These are phyloP conservation scores for Rhopilema esculentum DNA, from an alignment of 30 jellyfish, hydroid and myxozoan species.

Conservation along the genomic window DNA sequence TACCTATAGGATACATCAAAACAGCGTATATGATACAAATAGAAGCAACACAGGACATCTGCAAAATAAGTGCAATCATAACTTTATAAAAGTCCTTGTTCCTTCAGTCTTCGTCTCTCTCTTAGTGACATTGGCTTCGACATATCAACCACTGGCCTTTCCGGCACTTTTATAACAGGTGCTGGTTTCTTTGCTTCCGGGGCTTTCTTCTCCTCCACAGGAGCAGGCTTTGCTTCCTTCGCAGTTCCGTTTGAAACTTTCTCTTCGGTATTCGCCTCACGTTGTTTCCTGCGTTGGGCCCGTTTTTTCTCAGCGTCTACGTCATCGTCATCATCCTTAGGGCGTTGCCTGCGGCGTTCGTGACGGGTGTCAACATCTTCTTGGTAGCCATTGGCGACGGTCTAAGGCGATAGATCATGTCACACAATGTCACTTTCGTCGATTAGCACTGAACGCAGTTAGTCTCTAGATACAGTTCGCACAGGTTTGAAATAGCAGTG, in stretches of 20 bases:
- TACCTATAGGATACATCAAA: background rate
- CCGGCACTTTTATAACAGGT: slow-evolving; percentile 50
- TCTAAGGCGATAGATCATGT: background rate
- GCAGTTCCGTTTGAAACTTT: slow-evolving; percentile 2
- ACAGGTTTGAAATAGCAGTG: background rate
- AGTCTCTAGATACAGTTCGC: too few species aligned
- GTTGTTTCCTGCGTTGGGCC: slow-evolving; percentile 52
- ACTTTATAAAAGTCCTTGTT: slow-evolving; percentile 63
- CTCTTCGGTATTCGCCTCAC: slow-evolving; percentile 34
- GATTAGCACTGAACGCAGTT: too few species aligned
- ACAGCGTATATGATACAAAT: background rate
- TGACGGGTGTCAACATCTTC: slow-evolving; percentile 49
- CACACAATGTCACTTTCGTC: too few species aligned
- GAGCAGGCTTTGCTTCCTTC: slow-evolving; percentile 29
- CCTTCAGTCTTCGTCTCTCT: slow-evolving; percentile 67
- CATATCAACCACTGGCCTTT: slow-evolving; percentile 51
- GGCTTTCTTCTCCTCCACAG: slow-evolving; percentile 62
- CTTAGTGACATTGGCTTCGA: slow-evolving; percentile 71
- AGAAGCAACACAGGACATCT: background rate
- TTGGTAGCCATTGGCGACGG: slow-evolving; percentile 34
- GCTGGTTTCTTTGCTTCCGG: slow-evolving; percentile 40
- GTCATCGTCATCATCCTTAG: slow-evolving; percentile 53
- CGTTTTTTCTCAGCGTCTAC: slow-evolving; percentile 50
- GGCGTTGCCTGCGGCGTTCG: slow-evolving; percentile 59
- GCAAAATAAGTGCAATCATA: background rate